A percentile compares a stretch with the other conserved stretches of the same genome.
phyloP scores from a whole-genome alignment of 2,113 vertebrate genomes.

The Budorcas taxicolor region DNA sequence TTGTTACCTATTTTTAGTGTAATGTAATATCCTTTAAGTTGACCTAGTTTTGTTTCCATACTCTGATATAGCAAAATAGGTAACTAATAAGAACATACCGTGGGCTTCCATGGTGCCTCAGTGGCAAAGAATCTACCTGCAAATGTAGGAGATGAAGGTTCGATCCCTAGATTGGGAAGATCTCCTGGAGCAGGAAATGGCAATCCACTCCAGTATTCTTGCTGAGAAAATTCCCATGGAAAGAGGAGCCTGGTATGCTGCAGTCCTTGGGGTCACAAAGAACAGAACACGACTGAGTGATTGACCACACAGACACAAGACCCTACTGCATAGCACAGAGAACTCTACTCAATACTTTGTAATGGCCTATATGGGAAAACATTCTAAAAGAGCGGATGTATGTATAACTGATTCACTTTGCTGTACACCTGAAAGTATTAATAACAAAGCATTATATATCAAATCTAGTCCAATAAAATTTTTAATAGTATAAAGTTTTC shows the following conservation, averaged over 20 bases:
- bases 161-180: not conserved
- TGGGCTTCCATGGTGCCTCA: not conserved
- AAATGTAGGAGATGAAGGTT: not conserved
- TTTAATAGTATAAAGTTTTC: not conserved
- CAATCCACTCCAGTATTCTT: not conserved
- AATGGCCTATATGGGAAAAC: not conserved
- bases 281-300: not conserved
- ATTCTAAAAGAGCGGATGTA: not conserved
- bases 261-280: not conserved
- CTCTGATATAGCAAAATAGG: not conserved
- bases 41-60: not conserved
- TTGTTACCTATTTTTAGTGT: not conserved
- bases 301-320: not conserved
- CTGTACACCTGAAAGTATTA: not conserved
- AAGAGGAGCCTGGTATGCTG: not conserved
- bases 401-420: not conserved
- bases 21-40: not conserved
- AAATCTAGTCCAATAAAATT: not conserved
- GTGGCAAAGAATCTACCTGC: not conserved
- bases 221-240: not conserved
- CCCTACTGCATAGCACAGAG: not conserved
- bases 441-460: not conserved
- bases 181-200: not conserved
- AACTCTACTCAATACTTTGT: not conserved
- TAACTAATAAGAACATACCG: not conserved